Base-by-base conservation (phyloP, 92 coral and sea anemone genomes). In the Phymanthus crucifer region DNA sequence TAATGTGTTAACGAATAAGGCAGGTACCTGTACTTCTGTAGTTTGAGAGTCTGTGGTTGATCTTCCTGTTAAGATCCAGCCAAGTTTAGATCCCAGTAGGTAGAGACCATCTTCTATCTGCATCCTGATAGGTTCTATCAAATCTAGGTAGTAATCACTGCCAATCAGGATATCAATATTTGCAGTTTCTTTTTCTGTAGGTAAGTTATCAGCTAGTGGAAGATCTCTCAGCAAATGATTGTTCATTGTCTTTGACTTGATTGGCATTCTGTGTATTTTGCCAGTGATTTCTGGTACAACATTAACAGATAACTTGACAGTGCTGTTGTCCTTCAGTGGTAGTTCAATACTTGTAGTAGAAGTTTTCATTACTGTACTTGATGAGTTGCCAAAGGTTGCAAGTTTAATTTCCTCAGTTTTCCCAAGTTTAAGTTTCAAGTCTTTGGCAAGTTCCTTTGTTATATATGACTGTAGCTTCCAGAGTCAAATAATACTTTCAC, bases 391-490 rank as follows among this genome's bases (percentile, higher is more conserved):
- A 68, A 79, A 66, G 65, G 83, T 79, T 37, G 69, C 83, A 79
- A 79, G 83, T 68, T 40, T 72, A 17, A 72, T 37, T 17, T 72
- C 57, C 40, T 72, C 76, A 32, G 32, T 40, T 68, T 78, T 78
- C 40, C 82, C 74, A 61, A 78, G 82, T 78, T 78, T 32, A 32
- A 78, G 73, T 40, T 78, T 78, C 21, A 78, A 78, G 70, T 78
- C 70, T 32, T 61, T 78, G 23, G 80, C 80, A 18, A 73, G 73
- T 23, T 57, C 43, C 74, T 73, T 32, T 36, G 86, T 83, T 36
- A 83, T 83, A 73, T 83, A 70, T 13, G 87, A 75, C 66, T 70
- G 73, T 83, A 78, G 71, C 83, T 77, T 17, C 87, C 78, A 74
- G 83, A 75, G 40, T 77, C 87, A 18, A 77, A 72, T 35, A 83